phyloP scores from a whole-genome alignment of 2,113 vertebrate genomes.

The Macheiramphus alcinus region DNA sequence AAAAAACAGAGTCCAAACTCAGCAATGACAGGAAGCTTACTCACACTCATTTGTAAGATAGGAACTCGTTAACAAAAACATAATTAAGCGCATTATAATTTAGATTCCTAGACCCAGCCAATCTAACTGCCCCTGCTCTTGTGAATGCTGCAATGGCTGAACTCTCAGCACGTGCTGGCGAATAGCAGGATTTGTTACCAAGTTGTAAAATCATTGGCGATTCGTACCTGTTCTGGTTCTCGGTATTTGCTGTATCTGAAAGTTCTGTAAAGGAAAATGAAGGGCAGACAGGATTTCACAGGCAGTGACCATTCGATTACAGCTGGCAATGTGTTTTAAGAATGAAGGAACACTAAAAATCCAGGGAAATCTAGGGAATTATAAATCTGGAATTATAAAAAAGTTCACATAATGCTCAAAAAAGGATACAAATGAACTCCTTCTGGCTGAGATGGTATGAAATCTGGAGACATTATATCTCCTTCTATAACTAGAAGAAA shows the following conservation, averaged over 20 bases:
- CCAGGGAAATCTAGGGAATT: background rate
- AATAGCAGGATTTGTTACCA: background rate
- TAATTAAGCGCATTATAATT: background rate
- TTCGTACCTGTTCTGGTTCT: constrained; percentile 75
- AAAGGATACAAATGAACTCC: constrained; percentile 95
- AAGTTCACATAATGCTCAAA: background rate
- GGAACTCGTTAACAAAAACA: background rate
- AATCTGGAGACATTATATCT: constrained; percentile 91
- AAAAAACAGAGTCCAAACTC: background rate
- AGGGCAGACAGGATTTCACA: background rate
- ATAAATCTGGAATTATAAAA: background rate
- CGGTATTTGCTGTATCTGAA: constrained; percentile 80
- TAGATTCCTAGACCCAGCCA: background rate
- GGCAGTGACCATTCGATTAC: background rate
- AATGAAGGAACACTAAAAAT: background rate
- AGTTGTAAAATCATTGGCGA: background rate
- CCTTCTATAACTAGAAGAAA: constrained; percentile 88
- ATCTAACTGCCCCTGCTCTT: background rate
- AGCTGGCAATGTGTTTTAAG: background rate
- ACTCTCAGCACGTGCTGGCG: background rate
- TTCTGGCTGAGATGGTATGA: constrained; percentile 89
- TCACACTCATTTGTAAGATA: background rate
- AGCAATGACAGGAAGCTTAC: background rate
- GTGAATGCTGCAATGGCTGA: background rate
- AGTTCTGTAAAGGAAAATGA: constrained; percentile 59